A percentile compares a stretch with the other conserved stretches of the same genome.
phyloP scores from a whole-genome alignment of 1,140 invertebrate genomes.

The Pteromalus puparum region DNA sequence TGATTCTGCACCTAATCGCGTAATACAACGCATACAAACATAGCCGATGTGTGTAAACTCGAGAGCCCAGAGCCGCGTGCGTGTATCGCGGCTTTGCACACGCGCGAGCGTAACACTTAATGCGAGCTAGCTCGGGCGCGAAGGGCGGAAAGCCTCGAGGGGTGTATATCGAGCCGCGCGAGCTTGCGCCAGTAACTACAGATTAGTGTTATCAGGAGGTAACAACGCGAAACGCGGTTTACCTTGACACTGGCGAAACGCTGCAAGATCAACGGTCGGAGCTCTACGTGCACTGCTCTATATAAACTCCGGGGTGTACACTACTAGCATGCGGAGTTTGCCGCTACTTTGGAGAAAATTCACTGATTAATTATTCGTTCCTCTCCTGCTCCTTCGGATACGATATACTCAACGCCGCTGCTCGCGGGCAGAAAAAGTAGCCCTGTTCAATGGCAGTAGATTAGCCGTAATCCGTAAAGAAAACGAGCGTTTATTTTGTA shows the following conservation, averaged over 20 bases:
- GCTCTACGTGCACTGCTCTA: neutral
- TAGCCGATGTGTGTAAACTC: no score
- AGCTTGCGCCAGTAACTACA: constrained; percentile 66
- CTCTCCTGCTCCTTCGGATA: neutral
- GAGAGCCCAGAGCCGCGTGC: neutral
- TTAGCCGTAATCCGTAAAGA: no score
- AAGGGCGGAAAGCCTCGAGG: constrained; percentile 18
- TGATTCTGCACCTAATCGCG: no score
- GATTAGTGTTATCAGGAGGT: constrained; percentile 72
- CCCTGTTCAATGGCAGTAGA: no score
- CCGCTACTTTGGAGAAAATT: constrained; percentile 38
- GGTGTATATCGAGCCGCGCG: constrained; percentile 48
- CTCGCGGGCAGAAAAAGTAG: no score
- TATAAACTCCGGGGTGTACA: no score
- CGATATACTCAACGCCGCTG: no score
- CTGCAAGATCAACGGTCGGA: constrained; percentile 59
- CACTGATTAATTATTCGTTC: constrained; percentile 40
- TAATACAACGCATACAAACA: no score
- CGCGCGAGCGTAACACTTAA: constrained; percentile 24
- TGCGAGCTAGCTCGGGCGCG: neutral
- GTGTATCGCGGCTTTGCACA: constrained; percentile 37
- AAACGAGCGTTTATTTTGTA: neutral
- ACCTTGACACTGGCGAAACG: constrained; percentile 70
- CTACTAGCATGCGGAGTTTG: constrained; percentile 31
- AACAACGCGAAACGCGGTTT: constrained; percentile 70